Evolutionary conservation across 2,888 invertebrate species (phyloP).

Genomic region (Macroteleia sp.): DNA sequence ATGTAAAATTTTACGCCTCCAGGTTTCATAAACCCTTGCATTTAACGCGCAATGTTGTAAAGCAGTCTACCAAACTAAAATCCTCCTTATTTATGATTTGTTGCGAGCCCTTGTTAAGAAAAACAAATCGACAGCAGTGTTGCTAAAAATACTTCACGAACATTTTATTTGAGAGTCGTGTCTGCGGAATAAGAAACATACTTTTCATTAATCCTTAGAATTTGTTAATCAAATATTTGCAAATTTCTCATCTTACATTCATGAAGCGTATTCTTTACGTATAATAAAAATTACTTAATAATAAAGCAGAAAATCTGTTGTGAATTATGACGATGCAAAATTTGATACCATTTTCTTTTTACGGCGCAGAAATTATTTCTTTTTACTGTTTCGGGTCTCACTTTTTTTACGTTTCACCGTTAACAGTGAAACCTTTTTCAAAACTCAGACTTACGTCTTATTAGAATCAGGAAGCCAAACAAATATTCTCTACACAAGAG

Average conservation of each 20-base stretch:
- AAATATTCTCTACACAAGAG: conserved; percentile 34
- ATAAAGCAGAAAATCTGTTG: not conserved
- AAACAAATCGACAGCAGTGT: no score
- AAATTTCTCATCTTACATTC: no score
- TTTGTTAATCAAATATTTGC: no score
- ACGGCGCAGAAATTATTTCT: conserved; percentile 40
- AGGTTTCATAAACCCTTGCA: conserved; percentile 39
- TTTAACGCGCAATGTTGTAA: conserved; percentile 32
- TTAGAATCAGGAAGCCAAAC: conserved; percentile 58
- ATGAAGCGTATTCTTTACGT: no score
- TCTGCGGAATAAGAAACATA: no score
- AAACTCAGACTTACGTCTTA: conserved; percentile 49
- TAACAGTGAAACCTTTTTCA: conserved; percentile 45
- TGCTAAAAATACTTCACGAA: no score
- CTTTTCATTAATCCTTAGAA: no score
- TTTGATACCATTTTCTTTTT: conserved; percentile 44
- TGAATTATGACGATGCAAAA: conserved; percentile 43
- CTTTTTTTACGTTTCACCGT: conserved; percentile 45
- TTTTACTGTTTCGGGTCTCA: conserved; percentile 31
- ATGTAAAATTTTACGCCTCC: conserved; percentile 47
- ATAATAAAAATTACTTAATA: conserved; percentile 1
- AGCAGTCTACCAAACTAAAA: conserved; percentile 5
- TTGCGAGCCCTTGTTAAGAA: no score
- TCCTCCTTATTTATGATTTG: conserved; percentile 32
- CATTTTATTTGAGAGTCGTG: no score